A percentile compares a stretch with the other conserved stretches of the same genome.
Conservation (phyloP, 2,888 invertebrate genomes). For the Diploptera punctata region DNA sequence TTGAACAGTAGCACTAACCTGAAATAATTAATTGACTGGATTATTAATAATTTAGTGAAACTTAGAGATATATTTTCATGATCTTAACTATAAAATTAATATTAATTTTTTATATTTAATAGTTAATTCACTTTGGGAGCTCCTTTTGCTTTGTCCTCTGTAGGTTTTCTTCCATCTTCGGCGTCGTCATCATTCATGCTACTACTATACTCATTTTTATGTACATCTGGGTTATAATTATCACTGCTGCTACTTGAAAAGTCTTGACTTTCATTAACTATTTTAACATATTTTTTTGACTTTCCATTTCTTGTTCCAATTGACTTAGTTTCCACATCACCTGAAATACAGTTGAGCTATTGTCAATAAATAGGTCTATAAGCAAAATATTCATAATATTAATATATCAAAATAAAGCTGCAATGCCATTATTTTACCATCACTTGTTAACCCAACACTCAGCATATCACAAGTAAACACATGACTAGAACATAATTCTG, state of each 20-base stretch:
- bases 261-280: not conserved
- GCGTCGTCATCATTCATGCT: not conserved
- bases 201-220: not conserved
- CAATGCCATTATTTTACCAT: too few species aligned
- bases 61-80: not conserved
- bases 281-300: not conserved
- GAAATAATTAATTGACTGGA: not conserved
- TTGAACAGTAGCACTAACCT: slow-evolving; percentile 4
- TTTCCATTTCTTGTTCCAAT: not conserved
- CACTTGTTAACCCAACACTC: too few species aligned
- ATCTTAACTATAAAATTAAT: not conserved
- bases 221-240: not conserved
- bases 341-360: not conserved
- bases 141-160: not conserved
- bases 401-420: too few species aligned
- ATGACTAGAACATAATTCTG: too few species aligned
- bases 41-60: not conserved
- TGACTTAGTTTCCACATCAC: not conserved
- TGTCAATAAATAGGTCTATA: not conserved
- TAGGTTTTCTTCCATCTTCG: not conserved
- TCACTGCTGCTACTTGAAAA: not conserved
- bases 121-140: not conserved
- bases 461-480: too few species aligned
- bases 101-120: not conserved
- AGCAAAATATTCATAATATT: too few species aligned